phyloP scores from a whole-genome alignment of 2,888 invertebrate species.

The Coleophora flavipennella region DNA sequence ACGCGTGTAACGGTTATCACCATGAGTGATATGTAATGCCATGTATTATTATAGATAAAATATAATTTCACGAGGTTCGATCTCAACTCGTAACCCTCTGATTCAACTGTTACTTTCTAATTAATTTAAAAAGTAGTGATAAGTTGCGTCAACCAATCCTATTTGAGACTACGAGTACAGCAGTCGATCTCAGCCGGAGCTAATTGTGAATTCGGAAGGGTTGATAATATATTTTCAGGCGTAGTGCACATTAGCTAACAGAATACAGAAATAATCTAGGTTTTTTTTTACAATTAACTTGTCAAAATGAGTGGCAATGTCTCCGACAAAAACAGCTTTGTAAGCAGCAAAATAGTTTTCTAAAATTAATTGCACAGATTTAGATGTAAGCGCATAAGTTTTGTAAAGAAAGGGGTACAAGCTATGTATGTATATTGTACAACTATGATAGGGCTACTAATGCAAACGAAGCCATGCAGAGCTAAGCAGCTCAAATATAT shows the following conservation, averaged over 20 bases:
- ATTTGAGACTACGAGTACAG: constrained; percentile 4
- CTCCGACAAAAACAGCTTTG: too few relatives aligned
- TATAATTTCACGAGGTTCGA: constrained; percentile 11
- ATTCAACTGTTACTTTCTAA: constrained; percentile 21
- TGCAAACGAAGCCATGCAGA: too few relatives aligned
- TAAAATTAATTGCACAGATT: too few relatives aligned
- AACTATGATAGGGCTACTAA: constrained; percentile 1
- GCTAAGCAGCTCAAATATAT: too few relatives aligned
- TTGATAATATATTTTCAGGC: constrained; percentile 29
- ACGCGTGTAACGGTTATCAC: constrained; percentile 13
- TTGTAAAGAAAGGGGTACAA: too few relatives aligned
- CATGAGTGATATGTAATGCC: constrained; percentile 25
- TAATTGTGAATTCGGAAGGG: too few relatives aligned
- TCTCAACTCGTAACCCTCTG: constrained; percentile 6
- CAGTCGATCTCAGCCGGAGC: constrained; percentile 16
- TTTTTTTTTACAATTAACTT: constrained; percentile 60
- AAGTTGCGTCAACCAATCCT: constrained; percentile 13
- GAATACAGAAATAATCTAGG: constrained; percentile 52
- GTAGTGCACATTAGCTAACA: constrained; percentile 50
- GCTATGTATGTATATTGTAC: constrained; percentile 2
- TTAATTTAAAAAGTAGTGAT: constrained; percentile 17
- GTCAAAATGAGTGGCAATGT: too few relatives aligned
- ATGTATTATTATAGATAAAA: constrained; percentile 21
- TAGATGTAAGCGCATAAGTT: too few relatives aligned
- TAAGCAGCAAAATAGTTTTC: too few relatives aligned